Conservation (phyloP, 2,888 invertebrate genomes). For the Thymelicus lineola region DNA sequence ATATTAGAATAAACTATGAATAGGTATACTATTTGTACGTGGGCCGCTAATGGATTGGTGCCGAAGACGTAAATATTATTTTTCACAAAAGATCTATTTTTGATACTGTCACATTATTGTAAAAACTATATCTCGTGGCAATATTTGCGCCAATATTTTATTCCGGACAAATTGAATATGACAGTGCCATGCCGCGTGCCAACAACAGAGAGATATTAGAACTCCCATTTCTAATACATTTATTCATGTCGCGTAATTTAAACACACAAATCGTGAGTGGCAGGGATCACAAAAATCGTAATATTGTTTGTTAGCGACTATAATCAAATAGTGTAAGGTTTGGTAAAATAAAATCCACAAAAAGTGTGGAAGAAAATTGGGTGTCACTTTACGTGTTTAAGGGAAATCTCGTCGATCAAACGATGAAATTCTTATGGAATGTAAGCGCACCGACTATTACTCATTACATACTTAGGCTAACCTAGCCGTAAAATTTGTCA, state of each 20-base stretch:
- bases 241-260: conserved; percentile 27
- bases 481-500: too few relatives aligned
- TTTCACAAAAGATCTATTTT: conserved; percentile 5
- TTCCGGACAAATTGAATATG: conserved; percentile 44
- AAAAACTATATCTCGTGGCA: conserved; percentile 26
- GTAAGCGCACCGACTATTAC: too few relatives aligned
- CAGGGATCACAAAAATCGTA: not conserved
- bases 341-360: not conserved
- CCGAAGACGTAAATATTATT: not conserved
- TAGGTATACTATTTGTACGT: not conserved
- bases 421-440: too few relatives aligned
- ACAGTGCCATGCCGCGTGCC: conserved; percentile 37
- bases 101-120: conserved; percentile 15
- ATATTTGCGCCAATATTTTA: conserved; percentile 40
- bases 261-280: conserved; percentile 4
- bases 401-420: too few relatives aligned
- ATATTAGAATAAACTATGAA: too few relatives aligned
- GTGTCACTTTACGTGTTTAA: too few relatives aligned
- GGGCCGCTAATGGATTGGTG: not conserved
- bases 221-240: conserved; percentile 27
- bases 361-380: too few relatives aligned
- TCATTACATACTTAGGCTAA: too few relatives aligned
- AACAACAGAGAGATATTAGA: conserved; percentile 31
- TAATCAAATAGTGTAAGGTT: not conserved
- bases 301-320: conserved; percentile 42